A percentile compares a stretch with the other conserved stretches of the same genome.
Conservation (phyloP, 2,888 invertebrate species). For the Xestia c-nigrum region DNA sequence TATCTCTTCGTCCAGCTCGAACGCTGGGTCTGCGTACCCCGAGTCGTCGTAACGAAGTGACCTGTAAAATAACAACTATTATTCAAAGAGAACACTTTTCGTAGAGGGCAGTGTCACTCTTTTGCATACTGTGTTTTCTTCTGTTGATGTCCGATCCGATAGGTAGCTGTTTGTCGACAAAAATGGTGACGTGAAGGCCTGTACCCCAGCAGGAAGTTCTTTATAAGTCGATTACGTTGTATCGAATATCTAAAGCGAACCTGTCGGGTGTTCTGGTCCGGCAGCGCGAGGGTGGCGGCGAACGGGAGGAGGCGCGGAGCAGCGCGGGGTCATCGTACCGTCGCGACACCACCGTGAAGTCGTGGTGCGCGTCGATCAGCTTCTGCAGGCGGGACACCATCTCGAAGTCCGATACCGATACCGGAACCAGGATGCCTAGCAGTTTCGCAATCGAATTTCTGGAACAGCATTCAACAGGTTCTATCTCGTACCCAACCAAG, state of each 20-base stretch:
- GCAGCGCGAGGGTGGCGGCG: conserved; percentile 87
- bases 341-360: conserved; percentile 95
- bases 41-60: conserved; percentile 93
- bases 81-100: neutral
- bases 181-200: neutral
- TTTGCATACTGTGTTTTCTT: neutral
- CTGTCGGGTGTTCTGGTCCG: conserved; percentile 90
- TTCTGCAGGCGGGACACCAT: conserved; percentile 95
- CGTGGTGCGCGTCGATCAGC: conserved; percentile 96
- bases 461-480: conserved; percentile 19
- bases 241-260: conserved; percentile 59
- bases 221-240: neutral
- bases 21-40: conserved; percentile 93
- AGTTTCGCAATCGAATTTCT: conserved; percentile 93
- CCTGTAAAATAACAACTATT: conserved; percentile 74
- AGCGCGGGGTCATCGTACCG: conserved; percentile 89
- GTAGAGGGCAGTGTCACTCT: neutral
- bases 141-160: neutral
- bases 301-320: conserved; percentile 86
- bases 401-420: conserved; percentile 94
- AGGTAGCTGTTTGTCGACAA: neutral
- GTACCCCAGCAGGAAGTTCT: neutral
- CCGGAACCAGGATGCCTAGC: conserved; percentile 92
- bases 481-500: neutral
- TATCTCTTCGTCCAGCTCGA: conserved; percentile 93